Conservation (phyloP, 2,113 vertebrate genomes). For the Promerops cafer region DNA sequence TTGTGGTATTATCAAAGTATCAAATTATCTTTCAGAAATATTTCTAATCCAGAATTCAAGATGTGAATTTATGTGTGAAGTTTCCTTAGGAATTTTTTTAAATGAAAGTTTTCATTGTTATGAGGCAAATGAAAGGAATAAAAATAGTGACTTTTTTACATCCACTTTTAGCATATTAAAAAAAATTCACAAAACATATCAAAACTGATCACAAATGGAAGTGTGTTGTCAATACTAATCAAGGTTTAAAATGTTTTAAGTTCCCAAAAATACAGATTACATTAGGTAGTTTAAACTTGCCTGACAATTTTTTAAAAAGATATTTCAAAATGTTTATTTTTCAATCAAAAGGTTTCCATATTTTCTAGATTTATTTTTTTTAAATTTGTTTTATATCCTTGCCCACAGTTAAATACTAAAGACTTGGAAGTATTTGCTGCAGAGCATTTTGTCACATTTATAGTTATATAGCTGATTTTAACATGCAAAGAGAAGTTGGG, state of each 20-base stretch:
- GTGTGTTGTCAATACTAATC: neutral
- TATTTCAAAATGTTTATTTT: neutral
- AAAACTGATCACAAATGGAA: neutral
- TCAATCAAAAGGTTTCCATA: neutral
- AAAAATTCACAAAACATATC: neutral
- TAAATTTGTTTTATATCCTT: neutral
- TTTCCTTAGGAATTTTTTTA: neutral
- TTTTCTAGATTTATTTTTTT: neutral
- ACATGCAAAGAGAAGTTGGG: neutral
- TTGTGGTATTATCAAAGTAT: neutral
- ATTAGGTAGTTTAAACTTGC: neutral
- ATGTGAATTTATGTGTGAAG: neutral
- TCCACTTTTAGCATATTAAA: neutral
- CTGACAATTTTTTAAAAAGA: neutral
- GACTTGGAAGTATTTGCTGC: neutral
- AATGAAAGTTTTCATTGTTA: neutral
- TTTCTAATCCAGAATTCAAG: neutral
- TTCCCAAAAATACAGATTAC: neutral
- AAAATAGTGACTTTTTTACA: neutral
- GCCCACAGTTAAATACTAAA: neutral
- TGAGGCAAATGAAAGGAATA: neutral
- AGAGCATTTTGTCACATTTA: neutral
- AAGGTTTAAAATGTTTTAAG: neutral
- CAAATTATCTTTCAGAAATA: neutral
- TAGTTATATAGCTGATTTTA: neutral